phyloP scores from a whole-genome alignment of 2,113 vertebrate genomes.

The Rhabdornis inornatus region DNA sequence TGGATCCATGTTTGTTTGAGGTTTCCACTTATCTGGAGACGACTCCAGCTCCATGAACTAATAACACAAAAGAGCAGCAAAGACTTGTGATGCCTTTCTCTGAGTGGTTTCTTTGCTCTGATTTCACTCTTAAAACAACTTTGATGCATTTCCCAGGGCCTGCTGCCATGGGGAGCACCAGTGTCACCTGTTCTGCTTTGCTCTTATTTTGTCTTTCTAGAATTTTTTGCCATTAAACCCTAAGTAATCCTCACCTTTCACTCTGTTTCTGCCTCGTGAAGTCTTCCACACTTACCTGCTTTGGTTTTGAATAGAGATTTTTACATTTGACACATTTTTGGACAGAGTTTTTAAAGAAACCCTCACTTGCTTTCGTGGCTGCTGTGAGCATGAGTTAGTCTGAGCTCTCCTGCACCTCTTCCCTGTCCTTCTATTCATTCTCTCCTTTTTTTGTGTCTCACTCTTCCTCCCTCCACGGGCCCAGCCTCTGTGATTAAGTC shows the following conservation, averaged over 20 bases:
- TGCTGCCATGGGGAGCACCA: neutral
- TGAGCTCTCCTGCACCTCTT: neutral
- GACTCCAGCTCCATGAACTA: neutral
- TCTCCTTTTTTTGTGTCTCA: constrained; percentile 32
- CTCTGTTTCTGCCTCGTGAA: fast-evolving
- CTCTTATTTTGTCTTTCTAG: neutral
- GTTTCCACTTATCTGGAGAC: neutral
- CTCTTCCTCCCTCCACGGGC: constrained; percentile 66
- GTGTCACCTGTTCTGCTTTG: neutral
- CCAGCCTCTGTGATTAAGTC: constrained; percentile 82
- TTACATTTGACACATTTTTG: neutral
- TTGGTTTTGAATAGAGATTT: neutral
- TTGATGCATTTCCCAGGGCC: neutral
- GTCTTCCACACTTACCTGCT: neutral
- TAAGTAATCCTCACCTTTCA: neutral
- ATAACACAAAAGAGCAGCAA: constrained; percentile 54
- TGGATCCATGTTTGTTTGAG: neutral
- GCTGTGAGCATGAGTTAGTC: neutral
- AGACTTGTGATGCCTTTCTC: neutral
- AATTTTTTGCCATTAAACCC: neutral
- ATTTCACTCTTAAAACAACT: constrained; percentile 46
- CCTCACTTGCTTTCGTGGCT: fast-evolving
- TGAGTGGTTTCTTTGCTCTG: constrained; percentile 39
- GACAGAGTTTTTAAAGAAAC: neutral
- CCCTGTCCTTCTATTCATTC: constrained; percentile 17